These are phyloP conservation scores for Polia nebulosa DNA, from an alignment of 2,888 invertebrate genomes.

Conservation along the genomic window DNA sequence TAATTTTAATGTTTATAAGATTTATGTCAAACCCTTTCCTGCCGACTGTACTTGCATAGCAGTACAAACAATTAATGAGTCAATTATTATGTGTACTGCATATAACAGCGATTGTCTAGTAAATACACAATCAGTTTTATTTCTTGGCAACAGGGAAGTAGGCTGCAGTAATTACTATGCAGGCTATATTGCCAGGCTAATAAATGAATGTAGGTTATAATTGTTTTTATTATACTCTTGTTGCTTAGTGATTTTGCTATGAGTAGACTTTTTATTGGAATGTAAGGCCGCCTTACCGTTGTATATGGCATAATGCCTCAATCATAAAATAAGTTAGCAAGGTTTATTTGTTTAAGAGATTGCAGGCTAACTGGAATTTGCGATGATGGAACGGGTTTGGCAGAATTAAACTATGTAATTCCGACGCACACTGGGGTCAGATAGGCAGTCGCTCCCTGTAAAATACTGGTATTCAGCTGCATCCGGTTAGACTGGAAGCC, in stretches of 20 bases:
- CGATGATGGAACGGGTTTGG: too few species aligned
- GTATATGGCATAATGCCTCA: conserved; percentile 1
- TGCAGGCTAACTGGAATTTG: neutral
- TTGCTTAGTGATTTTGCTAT: neutral
- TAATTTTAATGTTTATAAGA: too few species aligned
- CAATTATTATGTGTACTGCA: conserved; percentile 22
- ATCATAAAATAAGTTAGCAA: neutral
- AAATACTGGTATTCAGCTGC: too few species aligned
- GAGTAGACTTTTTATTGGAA: neutral
- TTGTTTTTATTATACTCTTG: conserved; percentile 28
- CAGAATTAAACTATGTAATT: too few species aligned
- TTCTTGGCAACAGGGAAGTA: conserved; percentile 43
- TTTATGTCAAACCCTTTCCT: neutral
- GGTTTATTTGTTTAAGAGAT: neutral
- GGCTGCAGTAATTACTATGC: conserved; percentile 19
- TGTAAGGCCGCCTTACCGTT: neutral
- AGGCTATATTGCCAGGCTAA: conserved; percentile 26
- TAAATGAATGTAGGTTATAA: conserved; percentile 30
- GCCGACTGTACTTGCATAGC: conserved; percentile 5
- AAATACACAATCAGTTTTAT: conserved; percentile 38
- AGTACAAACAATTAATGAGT: conserved; percentile 4
- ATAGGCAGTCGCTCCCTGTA: too few species aligned
- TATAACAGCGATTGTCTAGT: conserved; percentile 19
- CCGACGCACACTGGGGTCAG: too few species aligned
- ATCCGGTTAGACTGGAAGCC: too few species aligned